Evolutionary conservation across 2,888 invertebrate species (phyloP).

Genomic region (Geotrupes spiniger): DNA sequence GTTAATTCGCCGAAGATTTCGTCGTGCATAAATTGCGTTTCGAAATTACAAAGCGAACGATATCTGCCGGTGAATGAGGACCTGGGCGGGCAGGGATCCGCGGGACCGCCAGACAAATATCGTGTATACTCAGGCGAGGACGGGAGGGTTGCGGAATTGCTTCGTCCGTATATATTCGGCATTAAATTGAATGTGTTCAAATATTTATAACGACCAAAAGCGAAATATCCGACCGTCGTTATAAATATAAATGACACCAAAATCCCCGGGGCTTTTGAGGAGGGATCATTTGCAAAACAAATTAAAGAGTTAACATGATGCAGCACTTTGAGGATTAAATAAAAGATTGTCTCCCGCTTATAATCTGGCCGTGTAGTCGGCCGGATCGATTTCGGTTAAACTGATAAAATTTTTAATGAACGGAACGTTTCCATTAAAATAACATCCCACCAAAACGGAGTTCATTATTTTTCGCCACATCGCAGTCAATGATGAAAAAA

Average conservation of each 20-base stretch:
- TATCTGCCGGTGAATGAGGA: constrained; percentile 25
- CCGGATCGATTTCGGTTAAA: too few species aligned
- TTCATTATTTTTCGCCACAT: too few species aligned
- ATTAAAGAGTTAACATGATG: constrained; percentile 48
- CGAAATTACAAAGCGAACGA: constrained; percentile 14
- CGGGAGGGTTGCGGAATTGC: constrained; percentile 13
- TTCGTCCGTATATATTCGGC: constrained; percentile 25
- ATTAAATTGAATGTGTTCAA: constrained; percentile 31
- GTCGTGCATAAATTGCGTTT: constrained; percentile 19
- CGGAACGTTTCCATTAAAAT: too few species aligned
- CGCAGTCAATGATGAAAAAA: too few species aligned
- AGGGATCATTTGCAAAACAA: constrained; percentile 47
- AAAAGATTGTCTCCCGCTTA: constrained; percentile 17
- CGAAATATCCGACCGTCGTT: constrained; percentile 27
- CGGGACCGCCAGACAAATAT: constrained; percentile 13
- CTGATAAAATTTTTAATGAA: too few species aligned
- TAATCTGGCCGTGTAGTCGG: not conserved
- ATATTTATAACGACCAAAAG: constrained; percentile 30
- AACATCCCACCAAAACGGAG: too few species aligned
- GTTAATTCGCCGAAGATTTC: constrained; percentile 22
- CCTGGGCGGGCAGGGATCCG: constrained; percentile 17
- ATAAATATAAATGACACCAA: constrained; percentile 37
- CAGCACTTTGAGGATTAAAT: constrained; percentile 47
- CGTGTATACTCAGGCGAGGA: constrained; percentile 26
- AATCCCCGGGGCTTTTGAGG: constrained; percentile 28